Conservation (phyloP, 2,888 invertebrate genomes). For the Tetheella fluctuosa region DNA sequence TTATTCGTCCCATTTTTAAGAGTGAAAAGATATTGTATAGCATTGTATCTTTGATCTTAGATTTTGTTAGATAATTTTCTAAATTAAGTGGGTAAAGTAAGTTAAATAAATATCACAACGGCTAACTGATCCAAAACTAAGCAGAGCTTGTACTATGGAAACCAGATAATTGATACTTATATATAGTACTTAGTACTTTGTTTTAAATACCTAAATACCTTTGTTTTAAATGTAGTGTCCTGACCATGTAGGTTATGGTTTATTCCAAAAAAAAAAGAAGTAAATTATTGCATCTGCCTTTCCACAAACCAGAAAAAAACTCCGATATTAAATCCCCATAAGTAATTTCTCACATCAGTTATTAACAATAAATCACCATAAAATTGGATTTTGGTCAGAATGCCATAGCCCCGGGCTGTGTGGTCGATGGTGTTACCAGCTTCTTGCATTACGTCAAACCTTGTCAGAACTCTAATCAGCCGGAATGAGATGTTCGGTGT, state of each 20-base stretch:
- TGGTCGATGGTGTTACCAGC: conserved; percentile 60
- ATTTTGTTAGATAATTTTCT: background rate
- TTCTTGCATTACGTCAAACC: conserved; percentile 73
- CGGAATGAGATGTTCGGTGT: conserved; percentile 51
- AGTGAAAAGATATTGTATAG: background rate
- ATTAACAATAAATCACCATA: conserved; percentile 60
- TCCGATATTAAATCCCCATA: conserved; percentile 13
- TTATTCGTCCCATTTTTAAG: background rate
- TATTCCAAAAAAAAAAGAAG: too few species aligned
- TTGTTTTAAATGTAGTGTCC: background rate
- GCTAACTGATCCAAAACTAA: too few species aligned
- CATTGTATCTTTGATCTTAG: background rate
- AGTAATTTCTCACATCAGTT: conserved; percentile 45
- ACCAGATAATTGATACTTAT: too few species aligned
- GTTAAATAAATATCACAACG: too few species aligned
- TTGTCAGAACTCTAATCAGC: conserved; percentile 62
- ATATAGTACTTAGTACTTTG: too few species aligned
- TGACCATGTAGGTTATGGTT: too few species aligned
- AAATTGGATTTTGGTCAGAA: conserved; percentile 71
- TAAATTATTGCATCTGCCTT: conserved; percentile 14
- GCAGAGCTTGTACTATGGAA: too few species aligned
- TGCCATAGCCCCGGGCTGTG: conserved; percentile 51
- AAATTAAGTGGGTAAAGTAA: background rate
- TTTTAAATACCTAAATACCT: too few species aligned
- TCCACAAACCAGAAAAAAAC: conserved; percentile 21